A percentile compares a stretch with the other conserved stretches of the same genome.
Conservation (phyloP, 2,797 vertebrate genomes). For the Gymnopithys bicolor region DNA sequence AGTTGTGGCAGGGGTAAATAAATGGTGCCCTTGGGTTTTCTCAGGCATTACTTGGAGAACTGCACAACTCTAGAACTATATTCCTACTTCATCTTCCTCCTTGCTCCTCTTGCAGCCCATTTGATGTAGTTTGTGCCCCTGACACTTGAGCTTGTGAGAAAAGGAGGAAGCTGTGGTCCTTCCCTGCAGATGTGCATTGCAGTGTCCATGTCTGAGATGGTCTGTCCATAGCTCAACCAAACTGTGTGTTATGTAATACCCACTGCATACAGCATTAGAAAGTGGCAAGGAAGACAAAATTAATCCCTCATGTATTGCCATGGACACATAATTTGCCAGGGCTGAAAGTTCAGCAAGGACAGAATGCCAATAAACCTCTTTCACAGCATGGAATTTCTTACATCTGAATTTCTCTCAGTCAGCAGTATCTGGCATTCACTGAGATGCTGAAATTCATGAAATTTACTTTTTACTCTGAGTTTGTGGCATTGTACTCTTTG, state of each 20-base stretch:
- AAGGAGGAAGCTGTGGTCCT: neutral
- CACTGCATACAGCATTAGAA: neutral
- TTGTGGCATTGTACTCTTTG: neutral
- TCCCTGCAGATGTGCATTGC: neutral
- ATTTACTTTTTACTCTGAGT: neutral
- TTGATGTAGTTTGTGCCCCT: neutral
- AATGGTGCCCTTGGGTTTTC: neutral
- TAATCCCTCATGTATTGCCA: neutral
- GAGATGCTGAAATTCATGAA: neutral
- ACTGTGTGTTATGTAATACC: neutral
- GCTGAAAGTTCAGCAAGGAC: neutral
- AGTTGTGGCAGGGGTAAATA: neutral
- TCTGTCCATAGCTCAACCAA: neutral
- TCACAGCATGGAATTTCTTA: neutral
- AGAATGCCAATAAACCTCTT: neutral
- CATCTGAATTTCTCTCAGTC: neutral
- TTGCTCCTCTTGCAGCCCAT: neutral
- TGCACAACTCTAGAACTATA: neutral
- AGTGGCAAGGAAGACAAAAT: neutral
- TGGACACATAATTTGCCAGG: neutral
- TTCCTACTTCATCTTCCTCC: neutral
- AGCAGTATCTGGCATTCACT: neutral
- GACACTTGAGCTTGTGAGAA: neutral
- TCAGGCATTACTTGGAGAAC: neutral
- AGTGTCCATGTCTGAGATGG: fast-evolving